A percentile compares a stretch with the other conserved stretches of the same genome.
These are phyloP conservation scores for Cactoblastis cactorum DNA, from an alignment of 2,888 invertebrate genomes.

Conservation along the genomic window DNA sequence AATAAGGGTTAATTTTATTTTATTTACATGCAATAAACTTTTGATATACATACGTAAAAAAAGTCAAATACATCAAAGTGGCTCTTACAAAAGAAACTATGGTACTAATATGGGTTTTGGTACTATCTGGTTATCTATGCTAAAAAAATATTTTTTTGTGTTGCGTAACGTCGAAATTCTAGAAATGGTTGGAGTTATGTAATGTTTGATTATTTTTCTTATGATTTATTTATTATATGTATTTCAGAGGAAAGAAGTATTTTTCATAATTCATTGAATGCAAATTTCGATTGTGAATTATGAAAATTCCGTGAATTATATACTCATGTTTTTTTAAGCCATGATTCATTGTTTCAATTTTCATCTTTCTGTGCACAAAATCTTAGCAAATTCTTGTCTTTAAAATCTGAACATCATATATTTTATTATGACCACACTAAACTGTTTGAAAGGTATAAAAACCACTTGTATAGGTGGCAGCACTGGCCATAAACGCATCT, in stretches of 20 bases:
- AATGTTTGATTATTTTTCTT: background rate
- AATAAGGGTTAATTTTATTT: too few species aligned
- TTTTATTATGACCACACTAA: background rate
- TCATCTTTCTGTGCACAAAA: background rate
- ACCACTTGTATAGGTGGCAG: background rate
- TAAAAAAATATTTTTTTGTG: too few species aligned
- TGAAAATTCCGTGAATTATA: background rate
- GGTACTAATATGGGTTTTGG: too few species aligned
- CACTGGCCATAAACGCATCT: background rate
- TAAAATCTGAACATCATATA: background rate
- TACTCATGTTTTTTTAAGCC: background rate
- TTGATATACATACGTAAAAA: too few species aligned
- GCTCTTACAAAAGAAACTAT: too few species aligned
- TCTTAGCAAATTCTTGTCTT: background rate
- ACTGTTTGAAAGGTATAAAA: background rate
- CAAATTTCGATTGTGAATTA: background rate
- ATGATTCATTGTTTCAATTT: too few species aligned
- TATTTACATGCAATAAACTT: too few species aligned
- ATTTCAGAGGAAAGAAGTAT: background rate
- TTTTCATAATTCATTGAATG: slow-evolving; percentile 6
- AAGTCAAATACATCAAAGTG: too few species aligned
- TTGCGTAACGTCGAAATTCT: too few species aligned
- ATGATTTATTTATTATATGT: background rate
- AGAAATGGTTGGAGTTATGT: too few species aligned
- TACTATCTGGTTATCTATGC: too few species aligned